Conservation (phyloP, 2,113 vertebrate species). For the Crotalus horridus region DNA sequence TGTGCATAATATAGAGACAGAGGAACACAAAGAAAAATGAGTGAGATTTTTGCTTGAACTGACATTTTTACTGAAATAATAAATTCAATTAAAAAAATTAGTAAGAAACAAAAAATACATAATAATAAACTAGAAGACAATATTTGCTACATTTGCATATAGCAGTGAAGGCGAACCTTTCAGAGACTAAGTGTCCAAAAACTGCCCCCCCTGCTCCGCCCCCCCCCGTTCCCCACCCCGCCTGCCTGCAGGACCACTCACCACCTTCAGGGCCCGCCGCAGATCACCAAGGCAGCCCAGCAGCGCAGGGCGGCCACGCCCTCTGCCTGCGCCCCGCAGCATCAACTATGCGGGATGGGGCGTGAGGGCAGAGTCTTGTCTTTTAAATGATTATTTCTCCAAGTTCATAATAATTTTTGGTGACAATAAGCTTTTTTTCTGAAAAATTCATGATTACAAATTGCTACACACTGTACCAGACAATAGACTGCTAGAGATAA, state of each 20-base stretch:
- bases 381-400: not conserved
- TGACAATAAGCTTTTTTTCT: constrained; percentile 29
- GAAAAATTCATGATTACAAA: constrained; percentile 36
- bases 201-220: too few species aligned
- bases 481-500: not conserved
- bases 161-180: too few species aligned
- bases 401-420: constrained; percentile 41
- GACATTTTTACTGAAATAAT: not conserved
- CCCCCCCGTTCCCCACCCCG: too few species aligned
- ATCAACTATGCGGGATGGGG: too few species aligned
- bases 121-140: not conserved
- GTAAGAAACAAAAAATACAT: not conserved
- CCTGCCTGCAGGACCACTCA: too few species aligned
- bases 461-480: constrained; percentile 8
- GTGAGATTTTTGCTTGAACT: not conserved
- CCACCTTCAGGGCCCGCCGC: too few species aligned
- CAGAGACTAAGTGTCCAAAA: too few species aligned
- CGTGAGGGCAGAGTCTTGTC: too few species aligned
- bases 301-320: too few species aligned
- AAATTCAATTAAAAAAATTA: not conserved
- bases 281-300: too few species aligned
- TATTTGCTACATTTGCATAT: not conserved
- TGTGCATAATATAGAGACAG: not conserved
- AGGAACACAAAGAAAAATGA: not conserved
- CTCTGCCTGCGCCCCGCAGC: too few species aligned